Percentiles rank a stretch among this genome's conserved stretches.
These are phyloP conservation scores for Gallirallus australis DNA, from an alignment of 2,797 vertebrate species.

Conservation along the genomic window DNA sequence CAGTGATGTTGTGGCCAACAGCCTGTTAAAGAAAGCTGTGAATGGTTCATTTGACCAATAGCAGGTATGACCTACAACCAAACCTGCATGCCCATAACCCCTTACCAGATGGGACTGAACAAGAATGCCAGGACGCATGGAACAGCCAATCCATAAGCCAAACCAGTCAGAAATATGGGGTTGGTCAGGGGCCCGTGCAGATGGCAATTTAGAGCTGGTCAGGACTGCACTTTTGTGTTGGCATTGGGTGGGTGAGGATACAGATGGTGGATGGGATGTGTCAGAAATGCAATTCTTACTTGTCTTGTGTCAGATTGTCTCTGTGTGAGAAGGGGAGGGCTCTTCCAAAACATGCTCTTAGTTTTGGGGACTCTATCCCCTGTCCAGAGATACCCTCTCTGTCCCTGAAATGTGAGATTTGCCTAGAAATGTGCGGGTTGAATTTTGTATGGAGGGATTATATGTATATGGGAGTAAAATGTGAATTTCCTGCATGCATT, in stretches of 20 bases:
- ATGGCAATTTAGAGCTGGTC: background rate
- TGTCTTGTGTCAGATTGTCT: background rate
- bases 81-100: background rate
- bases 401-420: background rate
- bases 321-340: background rate
- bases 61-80: background rate
- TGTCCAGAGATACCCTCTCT: background rate
- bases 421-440: background rate
- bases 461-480: background rate
- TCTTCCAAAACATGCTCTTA: background rate
- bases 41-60: background rate
- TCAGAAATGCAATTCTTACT: background rate
- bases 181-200: background rate
- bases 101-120: background rate
- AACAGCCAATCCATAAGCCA: background rate
- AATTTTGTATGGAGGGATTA: background rate
- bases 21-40: background rate
- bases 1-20: background rate
- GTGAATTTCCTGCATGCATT: background rate
- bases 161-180: background rate
- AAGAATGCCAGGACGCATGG: background rate
- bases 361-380: background rate
- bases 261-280: background rate
- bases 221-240: background rate
- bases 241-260: accelerated